Evolutionary conservation across 2,797 vertebrate genomes (phyloP).

Genomic region (Orientallactaga sibirica): DNA sequence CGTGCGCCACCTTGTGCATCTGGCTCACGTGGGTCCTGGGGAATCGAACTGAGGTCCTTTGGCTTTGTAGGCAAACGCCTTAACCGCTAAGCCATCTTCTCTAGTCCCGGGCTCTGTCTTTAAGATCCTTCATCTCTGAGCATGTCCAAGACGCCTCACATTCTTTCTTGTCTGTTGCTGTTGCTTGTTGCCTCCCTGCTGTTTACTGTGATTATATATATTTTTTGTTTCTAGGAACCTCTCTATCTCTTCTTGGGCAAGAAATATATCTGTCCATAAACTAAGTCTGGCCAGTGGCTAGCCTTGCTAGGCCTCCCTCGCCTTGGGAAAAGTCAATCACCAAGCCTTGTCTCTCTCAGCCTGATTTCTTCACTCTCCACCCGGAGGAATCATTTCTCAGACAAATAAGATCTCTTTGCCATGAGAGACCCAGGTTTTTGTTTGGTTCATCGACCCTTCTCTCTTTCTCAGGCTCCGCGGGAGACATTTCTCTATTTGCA

Average conservation of each 20-base stretch:
- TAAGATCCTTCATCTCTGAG: neutral
- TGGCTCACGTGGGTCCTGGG: too few species aligned
- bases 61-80: too few species aligned
- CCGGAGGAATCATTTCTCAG: neutral
- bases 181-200: neutral
- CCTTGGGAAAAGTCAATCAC: neutral
- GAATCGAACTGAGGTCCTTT: too few species aligned
- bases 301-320: too few species aligned
- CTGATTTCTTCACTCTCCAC: neutral
- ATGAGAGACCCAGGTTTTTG: neutral
- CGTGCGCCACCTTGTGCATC: too few species aligned
- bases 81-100: too few species aligned
- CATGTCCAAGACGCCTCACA: neutral
- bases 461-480: neutral
- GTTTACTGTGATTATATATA: too few species aligned
- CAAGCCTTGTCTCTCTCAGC: neutral
- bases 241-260: neutral
- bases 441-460: neutral
- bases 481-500: slow-evolving; percentile 46
- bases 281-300: neutral
- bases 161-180: neutral
- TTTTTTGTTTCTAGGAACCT: neutral
- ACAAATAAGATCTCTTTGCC: neutral
- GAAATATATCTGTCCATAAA: neutral
- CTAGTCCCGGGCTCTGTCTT: too few species aligned